A percentile compares a stretch with the other conserved stretches of the same genome.
Conservation (phyloP, 1,140 invertebrate species). For the Trachymyrmex cornetzi region DNA sequence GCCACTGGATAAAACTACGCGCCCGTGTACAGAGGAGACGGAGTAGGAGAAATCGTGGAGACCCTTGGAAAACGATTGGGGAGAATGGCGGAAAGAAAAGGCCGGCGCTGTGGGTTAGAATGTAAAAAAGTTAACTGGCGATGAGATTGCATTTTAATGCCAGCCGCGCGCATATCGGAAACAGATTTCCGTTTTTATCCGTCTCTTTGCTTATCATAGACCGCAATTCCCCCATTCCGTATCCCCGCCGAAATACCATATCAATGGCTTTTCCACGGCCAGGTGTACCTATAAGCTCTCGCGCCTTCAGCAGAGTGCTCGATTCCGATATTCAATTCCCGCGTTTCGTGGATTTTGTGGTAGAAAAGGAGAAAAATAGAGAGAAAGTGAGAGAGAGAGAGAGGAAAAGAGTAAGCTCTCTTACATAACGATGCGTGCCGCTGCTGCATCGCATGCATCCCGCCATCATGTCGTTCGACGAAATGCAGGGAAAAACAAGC, state of each 20-base stretch:
- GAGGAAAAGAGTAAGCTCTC: neutral
- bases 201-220: conserved; percentile 65
- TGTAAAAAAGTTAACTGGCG: conserved; percentile 66
- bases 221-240: conserved; percentile 58
- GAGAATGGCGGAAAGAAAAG: conserved; percentile 41
- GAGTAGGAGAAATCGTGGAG: neutral
- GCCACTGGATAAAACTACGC: conserved; percentile 39
- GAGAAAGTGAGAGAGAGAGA: neutral
- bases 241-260: conserved; percentile 57
- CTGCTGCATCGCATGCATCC: conserved; percentile 18
- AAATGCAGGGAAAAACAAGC: conserved; percentile 44
- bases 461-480: conserved; percentile 13
- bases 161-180: conserved; percentile 71
- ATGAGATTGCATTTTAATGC: conserved; percentile 76
- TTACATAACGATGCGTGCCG: conserved; percentile 49
- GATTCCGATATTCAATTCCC: conserved; percentile 65
- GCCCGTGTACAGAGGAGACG: neutral
- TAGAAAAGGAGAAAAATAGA: neutral
- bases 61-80: conserved; percentile 34
- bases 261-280: conserved; percentile 50
- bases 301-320: conserved; percentile 15
- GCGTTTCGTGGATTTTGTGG: conserved; percentile 53
- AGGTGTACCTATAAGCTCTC: conserved; percentile 46
- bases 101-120: conserved; percentile 54
- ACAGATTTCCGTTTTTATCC: conserved; percentile 76